Evolutionary conservation across 2,797 vertebrate species (phyloP).

Genomic region (Crypturellus tataupa): DNA sequence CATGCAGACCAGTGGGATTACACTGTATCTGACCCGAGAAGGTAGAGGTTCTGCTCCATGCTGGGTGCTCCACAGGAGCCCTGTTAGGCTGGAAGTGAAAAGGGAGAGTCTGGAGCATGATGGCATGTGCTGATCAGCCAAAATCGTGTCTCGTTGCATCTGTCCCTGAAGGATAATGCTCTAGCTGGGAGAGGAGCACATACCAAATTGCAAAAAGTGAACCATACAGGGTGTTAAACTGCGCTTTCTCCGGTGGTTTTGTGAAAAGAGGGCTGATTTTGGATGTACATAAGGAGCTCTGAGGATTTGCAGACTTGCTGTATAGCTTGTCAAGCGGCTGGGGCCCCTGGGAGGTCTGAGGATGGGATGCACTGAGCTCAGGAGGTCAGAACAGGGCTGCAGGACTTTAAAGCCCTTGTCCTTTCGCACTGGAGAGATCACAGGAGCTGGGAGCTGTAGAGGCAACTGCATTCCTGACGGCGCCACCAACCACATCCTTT

Average conservation of each 20-base stretch:
- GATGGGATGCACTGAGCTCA: fast-evolving
- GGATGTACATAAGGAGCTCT: background rate
- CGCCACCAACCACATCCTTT: background rate
- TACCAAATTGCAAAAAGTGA: background rate
- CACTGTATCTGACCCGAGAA: background rate
- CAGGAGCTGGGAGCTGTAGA: background rate
- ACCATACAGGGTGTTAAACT: background rate
- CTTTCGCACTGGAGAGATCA: background rate
- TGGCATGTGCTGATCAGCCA: background rate
- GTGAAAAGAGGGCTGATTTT: fast-evolving
- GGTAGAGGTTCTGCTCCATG: background rate
- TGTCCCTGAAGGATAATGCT: background rate
- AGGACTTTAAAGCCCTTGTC: background rate
- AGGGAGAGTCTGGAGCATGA: background rate
- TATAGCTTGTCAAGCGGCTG: fast-evolving
- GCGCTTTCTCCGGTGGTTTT: background rate
- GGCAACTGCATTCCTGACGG: background rate
- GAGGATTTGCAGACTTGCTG: background rate
- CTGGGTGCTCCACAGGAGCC: too few species aligned
- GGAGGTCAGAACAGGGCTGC: background rate
- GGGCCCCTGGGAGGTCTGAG: background rate
- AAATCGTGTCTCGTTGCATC: background rate
- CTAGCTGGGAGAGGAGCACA: fast-evolving
- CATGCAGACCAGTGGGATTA: background rate
- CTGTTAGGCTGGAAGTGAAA: background rate